Conservation (phyloP, 2,888 invertebrate genomes). For the Julus scandinavius region DNA sequence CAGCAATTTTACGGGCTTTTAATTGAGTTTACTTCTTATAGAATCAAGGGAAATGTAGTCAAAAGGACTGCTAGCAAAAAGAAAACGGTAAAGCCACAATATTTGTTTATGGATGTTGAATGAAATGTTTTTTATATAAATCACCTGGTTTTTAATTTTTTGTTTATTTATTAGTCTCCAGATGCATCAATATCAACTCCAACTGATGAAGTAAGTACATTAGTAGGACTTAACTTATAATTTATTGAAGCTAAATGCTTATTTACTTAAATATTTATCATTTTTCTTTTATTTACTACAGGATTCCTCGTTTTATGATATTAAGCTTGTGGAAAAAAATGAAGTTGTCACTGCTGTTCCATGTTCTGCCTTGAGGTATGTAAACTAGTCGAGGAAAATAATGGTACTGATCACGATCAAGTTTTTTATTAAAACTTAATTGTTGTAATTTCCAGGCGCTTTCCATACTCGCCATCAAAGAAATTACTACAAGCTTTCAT, state of each 20-base stretch:
- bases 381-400: background rate
- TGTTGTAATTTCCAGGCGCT: background rate
- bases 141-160: background rate
- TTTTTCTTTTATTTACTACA: no score
- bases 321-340: conserved; percentile 5
- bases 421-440: background rate
- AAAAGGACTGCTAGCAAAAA: background rate
- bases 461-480: background rate
- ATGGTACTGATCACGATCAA: background rate
- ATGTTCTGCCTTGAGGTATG: background rate
- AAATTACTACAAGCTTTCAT: background rate
- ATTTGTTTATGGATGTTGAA: background rate
- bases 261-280: no score
- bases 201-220: background rate
- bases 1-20: no score
- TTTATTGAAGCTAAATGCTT: no score
- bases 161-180: background rate
- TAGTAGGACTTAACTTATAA: no score
- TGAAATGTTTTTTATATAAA: background rate
- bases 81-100: background rate
- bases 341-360: conserved; percentile 46
- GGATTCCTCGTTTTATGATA: background rate
- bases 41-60: background rate
- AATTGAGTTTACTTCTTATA: background rate
- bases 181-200: background rate